Conservation (phyloP, 2,888 invertebrate genomes). For the Brachyopa scutellaris region DNA sequence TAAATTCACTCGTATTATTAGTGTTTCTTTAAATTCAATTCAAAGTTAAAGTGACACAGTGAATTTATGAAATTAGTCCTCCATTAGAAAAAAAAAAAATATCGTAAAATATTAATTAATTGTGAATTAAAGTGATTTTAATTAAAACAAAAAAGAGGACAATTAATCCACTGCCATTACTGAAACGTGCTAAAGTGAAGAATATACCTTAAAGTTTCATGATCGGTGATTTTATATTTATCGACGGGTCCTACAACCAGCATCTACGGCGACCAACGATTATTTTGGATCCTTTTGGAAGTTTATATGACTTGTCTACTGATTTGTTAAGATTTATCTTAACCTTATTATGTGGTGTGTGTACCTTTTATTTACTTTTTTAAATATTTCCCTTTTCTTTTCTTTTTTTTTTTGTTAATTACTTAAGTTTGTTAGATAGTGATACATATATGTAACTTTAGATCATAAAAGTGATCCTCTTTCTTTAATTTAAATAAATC, state of each 20-base stretch:
- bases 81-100: not conserved
- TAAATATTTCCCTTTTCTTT: not conserved
- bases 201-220: conserved; percentile 32
- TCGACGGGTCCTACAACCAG: conserved; percentile 31
- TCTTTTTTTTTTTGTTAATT: not conserved
- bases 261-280: conserved; percentile 41
- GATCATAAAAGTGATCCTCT: too few relatives aligned
- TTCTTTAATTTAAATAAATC: too few relatives aligned
- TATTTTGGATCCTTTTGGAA: conserved; percentile 25
- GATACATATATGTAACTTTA: too few relatives aligned
- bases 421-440: too few relatives aligned
- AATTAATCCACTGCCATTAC: not conserved
- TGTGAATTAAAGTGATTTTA: not conserved
- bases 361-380: conserved; percentile 44
- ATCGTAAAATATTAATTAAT: not conserved
- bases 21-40: too few relatives aligned
- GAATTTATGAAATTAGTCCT: not conserved
- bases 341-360: conserved; percentile 71
- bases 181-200: conserved; percentile 3
- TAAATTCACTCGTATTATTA: too few relatives aligned
- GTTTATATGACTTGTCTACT: conserved; percentile 50
- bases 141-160: not conserved
- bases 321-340: conserved; percentile 68
- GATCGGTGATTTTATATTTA: conserved; percentile 43
- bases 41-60: not conserved